Conservation (phyloP, 1,140 invertebrate genomes). For the Oryzaephilus surinamensis region DNA sequence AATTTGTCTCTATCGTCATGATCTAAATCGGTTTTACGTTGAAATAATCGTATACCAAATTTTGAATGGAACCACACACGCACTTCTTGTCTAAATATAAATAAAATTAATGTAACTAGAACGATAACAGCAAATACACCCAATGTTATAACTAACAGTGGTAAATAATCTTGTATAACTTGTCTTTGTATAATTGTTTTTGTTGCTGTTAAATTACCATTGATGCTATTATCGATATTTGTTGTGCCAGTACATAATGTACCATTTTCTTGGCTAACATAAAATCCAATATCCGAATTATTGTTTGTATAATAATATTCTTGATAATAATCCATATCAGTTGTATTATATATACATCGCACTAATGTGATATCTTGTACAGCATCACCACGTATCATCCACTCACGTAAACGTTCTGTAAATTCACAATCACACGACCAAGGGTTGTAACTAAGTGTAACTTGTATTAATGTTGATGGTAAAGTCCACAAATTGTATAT, state of each 20-base stretch:
- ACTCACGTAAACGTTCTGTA: conserved; percentile 66
- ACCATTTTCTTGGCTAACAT: conserved; percentile 42
- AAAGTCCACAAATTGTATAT: conserved; percentile 68
- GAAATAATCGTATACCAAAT: conserved; percentile 75
- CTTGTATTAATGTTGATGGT: conserved; percentile 50
- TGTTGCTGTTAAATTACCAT: conserved; percentile 53
- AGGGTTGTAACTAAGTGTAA: conserved; percentile 66
- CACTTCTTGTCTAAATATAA: conserved; percentile 78
- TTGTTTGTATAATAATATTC: conserved; percentile 43
- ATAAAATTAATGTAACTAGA: conserved; percentile 57
- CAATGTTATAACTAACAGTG: conserved; percentile 61
- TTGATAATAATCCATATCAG: conserved; percentile 45
- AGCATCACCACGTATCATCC: conserved; percentile 52
- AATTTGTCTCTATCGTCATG: conserved; percentile 75
- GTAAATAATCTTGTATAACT: conserved; percentile 67
- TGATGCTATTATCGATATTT: conserved; percentile 56
- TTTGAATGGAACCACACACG: conserved; percentile 82
- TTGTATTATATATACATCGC: conserved; percentile 50
- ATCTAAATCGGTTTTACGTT: conserved; percentile 59
- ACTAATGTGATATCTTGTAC: conserved; percentile 53
- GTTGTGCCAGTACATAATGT: conserved; percentile 48
- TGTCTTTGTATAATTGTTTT: conserved; percentile 61
- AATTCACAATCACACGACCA: conserved; percentile 85
- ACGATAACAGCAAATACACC: conserved; percentile 59
- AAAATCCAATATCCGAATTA: conserved; percentile 46